Evolutionary conservation across 1,140 invertebrate species (phyloP).

Genomic region (Drosophila tropicalis): DNA sequence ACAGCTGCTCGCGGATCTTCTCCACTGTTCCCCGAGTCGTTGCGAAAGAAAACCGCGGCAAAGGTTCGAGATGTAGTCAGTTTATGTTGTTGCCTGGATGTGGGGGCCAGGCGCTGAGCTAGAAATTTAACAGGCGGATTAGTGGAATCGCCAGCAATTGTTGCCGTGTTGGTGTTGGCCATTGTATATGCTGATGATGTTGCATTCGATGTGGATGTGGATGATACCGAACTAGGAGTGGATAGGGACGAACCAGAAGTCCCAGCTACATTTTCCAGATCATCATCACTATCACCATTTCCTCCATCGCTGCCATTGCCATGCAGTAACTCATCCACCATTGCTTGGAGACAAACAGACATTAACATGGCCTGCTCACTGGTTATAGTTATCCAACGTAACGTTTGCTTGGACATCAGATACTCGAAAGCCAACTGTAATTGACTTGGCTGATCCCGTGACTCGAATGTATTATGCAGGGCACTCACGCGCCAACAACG

Average conservation of each 20-base stretch:
- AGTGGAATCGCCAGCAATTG: constrained; percentile 60
- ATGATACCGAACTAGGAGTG: constrained; percentile 64
- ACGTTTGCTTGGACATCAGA: constrained; percentile 94
- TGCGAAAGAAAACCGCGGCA: constrained; percentile 86
- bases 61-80: constrained; percentile 82
- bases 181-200: constrained; percentile 45
- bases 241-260: constrained; percentile 53
- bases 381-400: constrained; percentile 96
- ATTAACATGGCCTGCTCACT: constrained; percentile 97
- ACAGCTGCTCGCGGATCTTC: constrained; percentile 73
- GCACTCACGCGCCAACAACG: constrained; percentile 98
- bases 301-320: constrained; percentile 82
- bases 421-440: constrained; percentile 96
- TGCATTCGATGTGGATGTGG: constrained; percentile 78
- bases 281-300: constrained; percentile 58
- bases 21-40: constrained; percentile 84
- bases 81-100: constrained; percentile 80
- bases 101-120: constrained; percentile 62
- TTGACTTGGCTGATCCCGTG: constrained; percentile 61
- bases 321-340: constrained; percentile 96
- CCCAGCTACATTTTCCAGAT: constrained; percentile 49
- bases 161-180: constrained; percentile 76
- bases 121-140: constrained; percentile 80
- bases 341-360: constrained; percentile 96
- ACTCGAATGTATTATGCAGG: constrained; percentile 87